Percentiles rank a stretch among this genome's conserved stretches.
phyloP scores from a whole-genome alignment of 2,888 invertebrate genomes.

The Hydrotaea diabolus region DNA sequence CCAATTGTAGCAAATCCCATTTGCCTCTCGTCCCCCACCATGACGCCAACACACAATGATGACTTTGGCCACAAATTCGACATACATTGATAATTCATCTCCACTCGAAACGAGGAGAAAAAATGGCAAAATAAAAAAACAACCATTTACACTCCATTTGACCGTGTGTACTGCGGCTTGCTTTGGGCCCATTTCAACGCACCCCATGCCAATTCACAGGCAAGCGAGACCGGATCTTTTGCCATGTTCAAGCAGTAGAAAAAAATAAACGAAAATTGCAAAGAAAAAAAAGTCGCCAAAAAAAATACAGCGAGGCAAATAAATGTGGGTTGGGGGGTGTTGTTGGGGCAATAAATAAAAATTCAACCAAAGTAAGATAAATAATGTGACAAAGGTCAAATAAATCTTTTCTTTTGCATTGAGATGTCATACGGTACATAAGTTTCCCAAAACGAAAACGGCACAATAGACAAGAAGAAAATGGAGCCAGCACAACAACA shows the following conservation, averaged over 20 bases:
- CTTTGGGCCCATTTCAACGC: conserved; percentile 2
- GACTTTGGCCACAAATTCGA: conserved; percentile 27
- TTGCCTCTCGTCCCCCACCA: not conserved
- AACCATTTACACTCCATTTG: conserved; percentile 25
- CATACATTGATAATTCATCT: conserved; percentile 33
- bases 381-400: conserved; percentile 77
- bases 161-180: not conserved
- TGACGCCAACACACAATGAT: not conserved
- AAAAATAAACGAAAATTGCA: not conserved
- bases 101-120: not conserved
- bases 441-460: conserved; percentile 25
- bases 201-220: not conserved
- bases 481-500: conserved; percentile 26
- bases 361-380: conserved; percentile 70
- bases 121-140: not conserved
- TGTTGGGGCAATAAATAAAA: conserved; percentile 59
- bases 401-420: conserved; percentile 72
- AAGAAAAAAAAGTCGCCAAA: not conserved
- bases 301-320: not conserved
- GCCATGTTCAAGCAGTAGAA: not conserved
- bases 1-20: not conserved
- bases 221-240: not conserved
- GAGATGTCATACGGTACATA: conserved; percentile 66
- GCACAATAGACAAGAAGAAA: conserved; percentile 12
- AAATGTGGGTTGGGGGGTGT: conserved; percentile 26